These are phyloP conservation scores for Megalops atlanticus DNA, from an alignment of 2,113 vertebrate species.

Conservation along the genomic window DNA sequence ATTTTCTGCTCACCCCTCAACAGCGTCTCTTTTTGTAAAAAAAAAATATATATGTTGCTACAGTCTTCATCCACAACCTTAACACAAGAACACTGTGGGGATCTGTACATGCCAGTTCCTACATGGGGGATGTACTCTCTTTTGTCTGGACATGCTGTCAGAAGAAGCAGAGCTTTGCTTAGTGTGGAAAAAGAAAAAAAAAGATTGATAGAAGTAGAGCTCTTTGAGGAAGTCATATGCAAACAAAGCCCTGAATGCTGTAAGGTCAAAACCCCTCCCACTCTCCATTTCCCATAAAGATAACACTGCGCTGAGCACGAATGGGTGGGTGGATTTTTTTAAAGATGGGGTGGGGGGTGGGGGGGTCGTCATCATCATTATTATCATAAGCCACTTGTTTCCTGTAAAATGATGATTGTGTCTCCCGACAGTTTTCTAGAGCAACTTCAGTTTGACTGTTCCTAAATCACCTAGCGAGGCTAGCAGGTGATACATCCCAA, in stretches of 20 bases:
- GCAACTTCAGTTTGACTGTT: background rate
- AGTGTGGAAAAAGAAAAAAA: conserved; percentile 63
- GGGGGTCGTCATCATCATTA: conserved; percentile 7
- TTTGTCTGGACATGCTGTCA: conserved; percentile 28
- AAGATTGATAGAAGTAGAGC: conserved; percentile 54
- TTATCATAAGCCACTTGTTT: conserved; percentile 48
- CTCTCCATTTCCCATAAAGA: conserved; percentile 62
- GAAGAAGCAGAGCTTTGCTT: conserved; percentile 59
- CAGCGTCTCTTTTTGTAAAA: too few relatives aligned
- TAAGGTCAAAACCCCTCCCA: conserved; percentile 33
- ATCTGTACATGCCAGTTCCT: background rate
- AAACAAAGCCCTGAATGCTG: background rate
- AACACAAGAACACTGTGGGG: too few relatives aligned
- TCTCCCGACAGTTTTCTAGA: background rate
- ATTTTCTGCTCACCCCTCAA: background rate
- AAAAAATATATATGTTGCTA: background rate
- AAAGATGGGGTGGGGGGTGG: conserved; percentile 6
- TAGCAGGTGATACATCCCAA: background rate
- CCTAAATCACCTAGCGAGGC: background rate
- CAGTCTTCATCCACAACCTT: too few relatives aligned
- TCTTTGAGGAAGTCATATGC: conserved; percentile 56
- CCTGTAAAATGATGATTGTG: conserved; percentile 24
- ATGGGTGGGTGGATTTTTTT: conserved; percentile 39
- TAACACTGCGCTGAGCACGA: conserved; percentile 53
- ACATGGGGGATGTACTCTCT: background rate